Percentiles rank a stretch among this genome's conserved stretches.
Evolutionary conservation across 2,888 invertebrate species (phyloP).

Genomic region (Plagodis pulveraria): DNA sequence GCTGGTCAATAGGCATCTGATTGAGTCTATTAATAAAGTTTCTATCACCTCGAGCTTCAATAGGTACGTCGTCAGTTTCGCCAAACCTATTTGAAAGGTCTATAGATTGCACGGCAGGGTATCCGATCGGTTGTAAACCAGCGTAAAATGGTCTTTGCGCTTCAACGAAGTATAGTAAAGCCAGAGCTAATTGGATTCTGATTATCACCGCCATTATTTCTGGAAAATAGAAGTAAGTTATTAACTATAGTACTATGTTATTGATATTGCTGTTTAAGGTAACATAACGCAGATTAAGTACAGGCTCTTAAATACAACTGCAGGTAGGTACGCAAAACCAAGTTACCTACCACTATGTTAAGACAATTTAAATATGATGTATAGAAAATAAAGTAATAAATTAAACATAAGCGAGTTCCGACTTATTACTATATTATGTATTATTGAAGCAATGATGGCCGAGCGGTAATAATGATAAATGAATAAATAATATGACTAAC

Average conservation of each 20-base stretch:
- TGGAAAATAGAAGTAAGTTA: constrained; percentile 41
- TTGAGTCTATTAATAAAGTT: constrained; percentile 83
- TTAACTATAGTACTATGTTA: too few relatives aligned
- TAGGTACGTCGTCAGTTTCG: constrained; percentile 73
- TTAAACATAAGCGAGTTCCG: too few relatives aligned
- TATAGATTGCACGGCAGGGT: constrained; percentile 79
- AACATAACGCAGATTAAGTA: too few relatives aligned
- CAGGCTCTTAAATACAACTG: too few relatives aligned
- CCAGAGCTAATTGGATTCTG: constrained; percentile 52
- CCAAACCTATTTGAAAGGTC: constrained; percentile 81
- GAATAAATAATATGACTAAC: too few relatives aligned
- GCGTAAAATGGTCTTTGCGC: constrained; percentile 88
- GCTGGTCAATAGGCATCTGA: constrained; percentile 84
- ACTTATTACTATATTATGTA: too few relatives aligned
- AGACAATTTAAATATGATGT: background rate
- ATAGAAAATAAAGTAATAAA: background rate
- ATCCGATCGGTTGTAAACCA: constrained; percentile 84
- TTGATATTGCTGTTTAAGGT: too few relatives aligned
- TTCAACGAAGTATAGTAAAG: constrained; percentile 49
- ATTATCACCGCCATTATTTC: constrained; percentile 54
- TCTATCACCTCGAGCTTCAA: constrained; percentile 85
- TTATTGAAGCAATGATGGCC: too few relatives aligned
- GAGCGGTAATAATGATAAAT: too few relatives aligned
- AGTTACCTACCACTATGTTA: too few relatives aligned
- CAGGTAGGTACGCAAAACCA: too few relatives aligned